Evolutionary conservation across 2,888 invertebrate species (phyloP).

Genomic region (Torymus texanus): DNA sequence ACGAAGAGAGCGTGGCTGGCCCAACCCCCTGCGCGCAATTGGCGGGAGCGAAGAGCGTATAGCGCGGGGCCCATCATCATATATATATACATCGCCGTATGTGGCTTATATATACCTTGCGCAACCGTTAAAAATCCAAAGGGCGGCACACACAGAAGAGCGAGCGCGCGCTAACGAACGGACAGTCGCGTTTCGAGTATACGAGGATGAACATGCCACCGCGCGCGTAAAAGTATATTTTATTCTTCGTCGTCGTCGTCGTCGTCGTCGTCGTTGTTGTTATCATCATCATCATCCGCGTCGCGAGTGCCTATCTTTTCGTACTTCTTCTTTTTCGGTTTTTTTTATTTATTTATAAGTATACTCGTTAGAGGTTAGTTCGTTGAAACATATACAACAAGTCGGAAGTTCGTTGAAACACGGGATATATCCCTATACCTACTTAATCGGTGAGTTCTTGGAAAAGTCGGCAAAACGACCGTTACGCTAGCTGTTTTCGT

Average conservation of each 20-base stretch:
- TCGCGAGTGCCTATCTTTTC: background rate
- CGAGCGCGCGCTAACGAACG: slow-evolving; percentile 11
- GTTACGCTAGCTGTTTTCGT: too few species aligned
- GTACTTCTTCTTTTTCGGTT: too few species aligned
- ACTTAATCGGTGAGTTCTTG: too few species aligned
- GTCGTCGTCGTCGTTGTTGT: too few species aligned
- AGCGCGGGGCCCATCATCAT: background rate
- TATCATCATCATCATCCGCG: background rate
- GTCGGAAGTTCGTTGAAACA: too few species aligned
- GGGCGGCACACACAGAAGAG: background rate
- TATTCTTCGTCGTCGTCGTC: background rate
- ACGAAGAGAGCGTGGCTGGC: background rate
- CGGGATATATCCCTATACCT: too few species aligned
- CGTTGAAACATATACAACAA: too few species aligned
- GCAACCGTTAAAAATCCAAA: slow-evolving; percentile 50
- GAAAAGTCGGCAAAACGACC: too few species aligned
- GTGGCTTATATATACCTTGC: slow-evolving; percentile 2
- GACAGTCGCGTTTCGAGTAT: slow-evolving; percentile 29
- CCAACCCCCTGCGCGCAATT: slow-evolving; percentile 23
- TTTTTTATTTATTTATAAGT: too few species aligned
- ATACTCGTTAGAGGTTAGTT: too few species aligned
- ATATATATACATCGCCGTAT: background rate
- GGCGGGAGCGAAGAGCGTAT: slow-evolving; percentile 18
- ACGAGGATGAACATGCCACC: slow-evolving; percentile 39
- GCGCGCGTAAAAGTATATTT: background rate